phyloP scores from a whole-genome alignment of 2,888 invertebrate genomes.

The Agriopis leucophaearia region DNA sequence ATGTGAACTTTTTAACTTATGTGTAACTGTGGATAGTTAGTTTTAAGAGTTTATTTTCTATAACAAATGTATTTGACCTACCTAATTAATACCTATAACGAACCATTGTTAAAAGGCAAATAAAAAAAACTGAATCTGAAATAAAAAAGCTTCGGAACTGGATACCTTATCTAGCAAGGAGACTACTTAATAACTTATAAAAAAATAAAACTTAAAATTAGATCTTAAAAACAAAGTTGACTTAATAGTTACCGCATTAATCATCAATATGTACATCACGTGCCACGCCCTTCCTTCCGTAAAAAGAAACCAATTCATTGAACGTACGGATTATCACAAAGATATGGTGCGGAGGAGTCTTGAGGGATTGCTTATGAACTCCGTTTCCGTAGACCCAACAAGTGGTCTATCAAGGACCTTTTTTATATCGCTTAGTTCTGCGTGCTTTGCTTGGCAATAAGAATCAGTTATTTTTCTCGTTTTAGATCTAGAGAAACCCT shows the following conservation, averaged over 20 bases:
- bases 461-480: too few relatives aligned
- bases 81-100: too few relatives aligned
- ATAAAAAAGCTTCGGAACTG: too few relatives aligned
- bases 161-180: too few relatives aligned
- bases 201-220: background rate
- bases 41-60: too few relatives aligned
- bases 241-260: conserved; percentile 13
- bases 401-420: conserved; percentile 36
- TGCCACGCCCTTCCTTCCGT: conserved; percentile 42
- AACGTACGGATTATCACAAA: conserved; percentile 53
- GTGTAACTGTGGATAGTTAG: too few relatives aligned
- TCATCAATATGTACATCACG: conserved; percentile 47
- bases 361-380: conserved; percentile 48
- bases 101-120: too few relatives aligned
- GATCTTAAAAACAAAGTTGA: background rate
- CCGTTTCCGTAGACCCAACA: conserved; percentile 46
- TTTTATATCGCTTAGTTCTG: conserved; percentile 8
- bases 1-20: too few relatives aligned
- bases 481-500: too few relatives aligned
- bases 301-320: conserved; percentile 50
- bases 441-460: conserved; percentile 6
- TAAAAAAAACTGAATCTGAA: too few relatives aligned
- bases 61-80: too few relatives aligned
- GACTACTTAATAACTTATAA: too few relatives aligned
- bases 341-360: conserved; percentile 50